Evolutionary conservation across 92 coral and sea anemone genomes (phyloP).

Genomic region (Galaxea fascicularis): DNA sequence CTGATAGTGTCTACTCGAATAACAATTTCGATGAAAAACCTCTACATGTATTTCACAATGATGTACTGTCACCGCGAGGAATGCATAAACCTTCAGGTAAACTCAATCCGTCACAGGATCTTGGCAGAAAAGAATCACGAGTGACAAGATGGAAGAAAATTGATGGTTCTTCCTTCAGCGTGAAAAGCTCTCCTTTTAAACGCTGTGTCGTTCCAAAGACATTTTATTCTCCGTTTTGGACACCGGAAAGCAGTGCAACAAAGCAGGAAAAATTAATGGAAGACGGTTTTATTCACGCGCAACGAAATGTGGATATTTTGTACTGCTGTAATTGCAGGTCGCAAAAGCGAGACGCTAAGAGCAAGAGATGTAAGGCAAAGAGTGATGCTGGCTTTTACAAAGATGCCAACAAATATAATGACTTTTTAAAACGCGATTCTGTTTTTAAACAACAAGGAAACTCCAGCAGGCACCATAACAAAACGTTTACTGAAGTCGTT

Average conservation of each 20-base stretch:
- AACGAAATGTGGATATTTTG: constrained; percentile 17
- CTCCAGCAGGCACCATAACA: not conserved
- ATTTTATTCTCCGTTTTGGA: constrained; percentile 44
- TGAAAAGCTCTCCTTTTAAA: constrained; percentile 6
- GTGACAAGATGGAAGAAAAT: not conserved
- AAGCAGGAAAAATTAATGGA: not conserved
- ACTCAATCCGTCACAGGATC: not conserved
- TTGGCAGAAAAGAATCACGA: not conserved
- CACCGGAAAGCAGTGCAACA: constrained; percentile 1
- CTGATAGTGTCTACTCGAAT: not conserved
- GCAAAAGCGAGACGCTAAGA: constrained; percentile 1
- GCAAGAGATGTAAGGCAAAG: not conserved
- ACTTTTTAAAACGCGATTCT: constrained; percentile 33
- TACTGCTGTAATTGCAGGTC: constrained; percentile 21
- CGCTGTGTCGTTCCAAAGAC: constrained; percentile 24
- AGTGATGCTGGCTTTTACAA: not conserved
- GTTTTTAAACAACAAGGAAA: not conserved
- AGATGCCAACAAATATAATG: not conserved
- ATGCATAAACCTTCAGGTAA: not conserved
- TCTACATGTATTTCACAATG: not conserved
- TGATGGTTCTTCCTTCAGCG: not conserved
- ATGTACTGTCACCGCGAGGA: not conserved
- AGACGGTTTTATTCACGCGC: not conserved
- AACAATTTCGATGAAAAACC: constrained; percentile 8
- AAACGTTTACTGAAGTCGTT: not conserved